Base-by-base conservation (phyloP, 2,888 invertebrate species). In the Liopterus haemorrhoidalis region DNA sequence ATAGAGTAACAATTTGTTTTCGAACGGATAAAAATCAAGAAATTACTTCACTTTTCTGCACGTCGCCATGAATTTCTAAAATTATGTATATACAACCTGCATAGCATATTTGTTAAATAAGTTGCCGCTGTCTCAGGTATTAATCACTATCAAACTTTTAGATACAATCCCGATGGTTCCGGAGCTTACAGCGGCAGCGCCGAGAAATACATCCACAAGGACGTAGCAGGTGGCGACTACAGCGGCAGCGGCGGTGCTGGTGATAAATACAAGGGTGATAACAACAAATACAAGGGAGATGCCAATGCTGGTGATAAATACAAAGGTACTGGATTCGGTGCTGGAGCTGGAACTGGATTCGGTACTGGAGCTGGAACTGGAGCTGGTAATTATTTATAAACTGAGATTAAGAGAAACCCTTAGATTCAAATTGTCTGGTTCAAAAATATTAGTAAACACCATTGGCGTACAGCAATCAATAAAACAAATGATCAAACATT, bases 91-190 rank as follows among this genome's bases (percentile, higher is more conserved):
- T n/a, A n/a, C n/a, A n/a, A n/a, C n/a, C n/a, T n/a, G n/a, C n/a
- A n/a, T 5, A 9, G 5, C 20, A 5, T 5, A 30, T 8, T 11
- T 5, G 24, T 14, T n/a, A 5, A 28, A 6, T 16, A 15, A 3
- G 9, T 11, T 15, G 6, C 5, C 9, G 12, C 14, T 4, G 43
- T 35, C 8, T 36, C 5, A 33, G 31, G 20, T 51, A 78, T 78
- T 59, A 57, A 70, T 57, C 73, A 73, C 3, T 59, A 62, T 20
- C 59, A 73, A 43, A 72, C 71, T 50, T 75, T 75, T 2, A 72
- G 69, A 61, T 76, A 75, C 61, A 71, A 71, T 49, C 72, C 72
- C 12, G 71, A 71, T 11, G 71, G 70, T 21, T 71, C 53, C 40
- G 70, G 70, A 4, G 70, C 70, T 0, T 74, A 74, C 56, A 40